Conservation (phyloP, 2,113 vertebrate species). For the Poecilia latipinna region DNA sequence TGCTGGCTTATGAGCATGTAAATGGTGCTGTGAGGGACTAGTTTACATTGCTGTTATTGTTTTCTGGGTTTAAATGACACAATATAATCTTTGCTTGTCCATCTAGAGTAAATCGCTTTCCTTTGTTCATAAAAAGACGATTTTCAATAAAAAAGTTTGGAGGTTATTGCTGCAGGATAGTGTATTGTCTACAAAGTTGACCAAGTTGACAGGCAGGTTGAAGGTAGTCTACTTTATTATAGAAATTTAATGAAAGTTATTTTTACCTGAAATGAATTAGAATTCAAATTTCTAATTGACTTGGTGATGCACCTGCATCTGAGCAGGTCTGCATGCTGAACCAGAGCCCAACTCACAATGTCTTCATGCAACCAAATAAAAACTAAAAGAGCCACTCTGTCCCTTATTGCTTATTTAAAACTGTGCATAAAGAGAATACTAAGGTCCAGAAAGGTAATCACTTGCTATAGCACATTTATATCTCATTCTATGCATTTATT, state of each 20-base stretch:
- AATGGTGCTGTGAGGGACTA: conserved; percentile 57
- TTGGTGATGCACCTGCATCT: too few species aligned
- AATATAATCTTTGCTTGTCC: conserved; percentile 45
- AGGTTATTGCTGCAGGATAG: conserved; percentile 18
- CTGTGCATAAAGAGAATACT: too few species aligned
- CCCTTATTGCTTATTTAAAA: too few species aligned
- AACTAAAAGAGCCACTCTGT: too few species aligned
- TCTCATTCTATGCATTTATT: too few species aligned
- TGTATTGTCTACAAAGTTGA: conserved; percentile 27
- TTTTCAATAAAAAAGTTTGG: conserved; percentile 41
- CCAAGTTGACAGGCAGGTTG: background rate
- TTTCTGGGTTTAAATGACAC: conserved; percentile 55
- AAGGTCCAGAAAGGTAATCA: too few species aligned
- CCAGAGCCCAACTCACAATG: too few species aligned
- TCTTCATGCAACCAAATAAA: too few species aligned
- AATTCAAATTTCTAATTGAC: background rate
- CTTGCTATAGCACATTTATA: too few species aligned
- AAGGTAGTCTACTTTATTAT: background rate
- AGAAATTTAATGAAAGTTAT: conserved; percentile 13
- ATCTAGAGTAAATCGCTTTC: conserved; percentile 52
- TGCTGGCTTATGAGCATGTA: conserved; percentile 71
- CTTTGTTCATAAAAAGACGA: conserved; percentile 59
- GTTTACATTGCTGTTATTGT: conserved; percentile 69
- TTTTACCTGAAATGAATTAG: conserved; percentile 10
- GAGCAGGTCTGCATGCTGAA: too few species aligned